Conservation (phyloP, 1,140 invertebrate species). For the Drosophila yakuba region DNA sequence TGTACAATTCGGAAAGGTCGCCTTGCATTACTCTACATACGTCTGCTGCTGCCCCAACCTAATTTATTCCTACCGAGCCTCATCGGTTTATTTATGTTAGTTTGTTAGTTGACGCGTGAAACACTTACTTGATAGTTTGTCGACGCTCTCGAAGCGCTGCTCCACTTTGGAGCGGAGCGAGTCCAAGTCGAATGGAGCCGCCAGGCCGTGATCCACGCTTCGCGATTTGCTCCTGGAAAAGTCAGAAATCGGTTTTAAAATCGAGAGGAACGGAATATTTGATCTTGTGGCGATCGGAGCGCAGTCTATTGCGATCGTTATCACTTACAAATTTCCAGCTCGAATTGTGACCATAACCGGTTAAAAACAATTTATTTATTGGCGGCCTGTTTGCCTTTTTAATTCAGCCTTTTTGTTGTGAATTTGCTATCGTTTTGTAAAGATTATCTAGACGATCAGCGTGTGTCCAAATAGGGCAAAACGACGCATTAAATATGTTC, state of each 20-base stretch:
- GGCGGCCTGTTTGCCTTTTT: conserved; percentile 33
- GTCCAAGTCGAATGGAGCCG: conserved; percentile 92
- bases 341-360: conserved; percentile 78
- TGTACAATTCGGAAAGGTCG: too few relatives aligned
- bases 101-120: not conserved
- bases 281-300: conserved; percentile 43
- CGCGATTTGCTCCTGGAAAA: conserved; percentile 93
- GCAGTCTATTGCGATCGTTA: conserved; percentile 69
- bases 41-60: too few relatives aligned
- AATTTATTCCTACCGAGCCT: too few relatives aligned
- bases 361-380: conserved; percentile 80
- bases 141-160: conserved; percentile 91
- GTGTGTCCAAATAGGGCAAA: conserved; percentile 57
- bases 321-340: conserved; percentile 79
- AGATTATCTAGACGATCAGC: conserved; percentile 59
- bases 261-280: conserved; percentile 38
- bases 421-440: conserved; percentile 52
- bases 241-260: conserved; percentile 46
- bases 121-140: conserved; percentile 86
- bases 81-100: not conserved
- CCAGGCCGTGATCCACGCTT: conserved; percentile 94
- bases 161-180: conserved; percentile 93
- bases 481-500: conserved; percentile 49
- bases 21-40: too few relatives aligned
- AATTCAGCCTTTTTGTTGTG: conserved; percentile 24